These are phyloP conservation scores for Thunnus maccoyii DNA, from an alignment of 2,113 vertebrate species.

Conservation along the genomic window DNA sequence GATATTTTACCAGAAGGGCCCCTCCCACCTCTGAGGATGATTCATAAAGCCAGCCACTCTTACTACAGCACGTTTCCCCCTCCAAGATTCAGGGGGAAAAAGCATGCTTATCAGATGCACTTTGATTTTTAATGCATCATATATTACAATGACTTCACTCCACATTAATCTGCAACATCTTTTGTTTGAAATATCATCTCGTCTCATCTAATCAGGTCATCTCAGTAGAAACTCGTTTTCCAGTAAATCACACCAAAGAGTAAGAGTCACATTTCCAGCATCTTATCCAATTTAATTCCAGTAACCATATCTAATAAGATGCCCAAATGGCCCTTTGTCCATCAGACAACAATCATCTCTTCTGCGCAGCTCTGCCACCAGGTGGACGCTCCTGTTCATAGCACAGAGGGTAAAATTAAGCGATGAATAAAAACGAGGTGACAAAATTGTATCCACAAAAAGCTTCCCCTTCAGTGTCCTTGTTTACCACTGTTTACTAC, in stretches of 20 bases:
- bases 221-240: no score
- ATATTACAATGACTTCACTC: no score
- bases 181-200: not conserved
- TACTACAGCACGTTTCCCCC: constrained; percentile 15
- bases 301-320: no score
- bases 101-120: not conserved
- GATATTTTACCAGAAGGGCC: constrained; percentile 52
- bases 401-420: not conserved
- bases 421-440: not conserved
- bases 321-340: not conserved
- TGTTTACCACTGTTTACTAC: no score
- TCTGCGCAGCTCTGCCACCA: constrained; percentile 50
- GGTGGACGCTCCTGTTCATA: constrained; percentile 14
- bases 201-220: no score
- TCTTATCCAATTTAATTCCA: not conserved
- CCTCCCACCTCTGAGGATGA: constrained; percentile 67
- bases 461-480: not conserved
- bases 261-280: no score
- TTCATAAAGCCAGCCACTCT: constrained; percentile 53
- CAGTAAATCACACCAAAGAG: no score
- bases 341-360: not conserved
- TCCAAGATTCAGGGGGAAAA: not conserved
- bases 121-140: not conserved
- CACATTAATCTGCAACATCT: not conserved
- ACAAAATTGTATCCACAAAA: no score